phyloP scores from a whole-genome alignment of 2,888 invertebrate genomes.

The Chymomyza fuscimana region DNA sequence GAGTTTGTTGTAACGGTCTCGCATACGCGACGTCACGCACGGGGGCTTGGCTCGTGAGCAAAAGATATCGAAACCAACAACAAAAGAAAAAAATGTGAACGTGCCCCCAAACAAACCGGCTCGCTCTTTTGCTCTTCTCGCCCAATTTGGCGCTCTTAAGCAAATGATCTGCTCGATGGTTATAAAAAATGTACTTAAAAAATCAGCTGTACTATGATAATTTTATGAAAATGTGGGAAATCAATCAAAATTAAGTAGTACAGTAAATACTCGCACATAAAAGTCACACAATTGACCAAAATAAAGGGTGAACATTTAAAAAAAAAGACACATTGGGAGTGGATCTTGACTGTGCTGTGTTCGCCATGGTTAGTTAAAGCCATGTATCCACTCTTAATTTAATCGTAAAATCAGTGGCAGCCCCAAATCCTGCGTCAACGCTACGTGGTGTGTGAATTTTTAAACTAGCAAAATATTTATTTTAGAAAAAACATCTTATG shows the following conservation, averaged over 20 bases:
- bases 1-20: constrained; percentile 47
- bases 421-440: too few species aligned
- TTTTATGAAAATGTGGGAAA: too few species aligned
- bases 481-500: too few species aligned
- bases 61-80: constrained; percentile 26
- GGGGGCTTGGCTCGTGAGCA: constrained; percentile 65
- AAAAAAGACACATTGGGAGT: background rate
- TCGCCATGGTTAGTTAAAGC: too few species aligned
- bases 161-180: constrained; percentile 34
- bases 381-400: too few species aligned
- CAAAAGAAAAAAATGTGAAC: constrained; percentile 38
- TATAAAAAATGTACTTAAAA: background rate
- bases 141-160: constrained; percentile 43
- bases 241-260: too few species aligned
- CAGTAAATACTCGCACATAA: too few species aligned
- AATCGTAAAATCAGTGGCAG: too few species aligned
- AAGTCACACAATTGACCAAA: constrained; percentile 21
- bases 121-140: constrained; percentile 39
- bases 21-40: constrained; percentile 74
- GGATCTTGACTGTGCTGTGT: too few species aligned
- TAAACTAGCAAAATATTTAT: too few species aligned
- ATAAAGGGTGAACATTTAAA: constrained; percentile 37
- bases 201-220: background rate
- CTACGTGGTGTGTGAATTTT: too few species aligned
- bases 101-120: constrained; percentile 60